A percentile compares a stretch with the other conserved stretches of the same genome.
Evolutionary conservation across 2,113 vertebrate species (phyloP).

Genomic region (Morone saxatilis): DNA sequence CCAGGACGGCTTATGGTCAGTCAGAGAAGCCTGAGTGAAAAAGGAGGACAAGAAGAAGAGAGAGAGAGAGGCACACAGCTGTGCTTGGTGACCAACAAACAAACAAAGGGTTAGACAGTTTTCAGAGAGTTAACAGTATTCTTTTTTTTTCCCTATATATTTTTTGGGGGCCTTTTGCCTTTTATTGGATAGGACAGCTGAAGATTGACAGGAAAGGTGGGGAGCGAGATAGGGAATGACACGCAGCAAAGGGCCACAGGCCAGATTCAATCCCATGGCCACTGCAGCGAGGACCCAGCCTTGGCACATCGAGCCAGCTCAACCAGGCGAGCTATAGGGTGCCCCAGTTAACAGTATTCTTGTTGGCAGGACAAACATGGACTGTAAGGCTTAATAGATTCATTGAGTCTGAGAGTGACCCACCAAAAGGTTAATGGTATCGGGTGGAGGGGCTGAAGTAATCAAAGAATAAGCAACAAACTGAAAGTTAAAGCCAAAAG

Average conservation of each 20-base stretch:
- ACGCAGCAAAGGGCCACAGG: too few species aligned
- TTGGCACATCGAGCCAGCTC: too few species aligned
- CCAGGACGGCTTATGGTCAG: background rate
- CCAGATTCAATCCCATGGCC: too few species aligned
- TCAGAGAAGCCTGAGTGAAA: background rate
- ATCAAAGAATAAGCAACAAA: background rate
- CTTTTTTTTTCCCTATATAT: background rate
- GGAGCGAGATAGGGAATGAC: too few species aligned
- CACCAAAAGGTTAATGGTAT: background rate
- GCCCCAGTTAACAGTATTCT: background rate
- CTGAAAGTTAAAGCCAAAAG: background rate
- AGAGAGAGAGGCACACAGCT: background rate
- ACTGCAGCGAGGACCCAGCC: too few species aligned
- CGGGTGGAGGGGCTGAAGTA: background rate
- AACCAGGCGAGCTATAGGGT: too few species aligned
- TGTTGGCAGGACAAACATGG: background rate
- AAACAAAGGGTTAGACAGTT: background rate
- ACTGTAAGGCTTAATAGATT: background rate
- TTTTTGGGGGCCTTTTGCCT: too few species aligned
- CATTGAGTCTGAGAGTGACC: background rate
- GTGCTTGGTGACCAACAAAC: slow-evolving; percentile 1
- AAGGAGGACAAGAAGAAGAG: background rate
- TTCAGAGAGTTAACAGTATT: slow-evolving; percentile 7
- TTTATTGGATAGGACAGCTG: too few species aligned
- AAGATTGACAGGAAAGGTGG: too few species aligned